phyloP scores from a whole-genome alignment of 2,888 invertebrate species.

The Ceramica pisi region DNA sequence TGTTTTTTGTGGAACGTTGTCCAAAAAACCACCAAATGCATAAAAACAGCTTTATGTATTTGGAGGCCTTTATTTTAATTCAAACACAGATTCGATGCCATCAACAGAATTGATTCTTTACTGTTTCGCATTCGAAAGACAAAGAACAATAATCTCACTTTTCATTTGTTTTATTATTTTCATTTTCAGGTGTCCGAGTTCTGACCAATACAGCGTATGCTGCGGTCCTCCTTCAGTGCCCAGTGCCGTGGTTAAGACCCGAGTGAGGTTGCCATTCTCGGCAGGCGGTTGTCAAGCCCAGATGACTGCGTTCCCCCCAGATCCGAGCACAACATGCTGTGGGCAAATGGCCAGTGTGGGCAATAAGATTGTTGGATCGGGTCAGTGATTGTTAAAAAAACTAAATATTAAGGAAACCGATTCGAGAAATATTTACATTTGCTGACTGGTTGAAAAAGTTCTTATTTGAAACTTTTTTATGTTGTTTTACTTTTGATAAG shows the following conservation, averaged over 20 bases:
- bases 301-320: slow-evolving; percentile 71
- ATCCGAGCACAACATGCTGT: slow-evolving; percentile 74
- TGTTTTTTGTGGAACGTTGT: too few species aligned
- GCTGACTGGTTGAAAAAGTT: too few species aligned
- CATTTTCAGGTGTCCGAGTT: slow-evolving; percentile 72
- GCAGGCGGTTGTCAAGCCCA: background rate
- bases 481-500: too few species aligned
- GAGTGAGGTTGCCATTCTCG: background rate
- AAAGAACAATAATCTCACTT: background rate
- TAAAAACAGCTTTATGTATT: too few species aligned
- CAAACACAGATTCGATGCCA: too few species aligned
- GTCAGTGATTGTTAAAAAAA: slow-evolving; percentile 10
- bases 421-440: too few species aligned
- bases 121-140: too few species aligned
- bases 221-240: slow-evolving; percentile 66
- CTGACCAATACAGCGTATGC: slow-evolving; percentile 77
- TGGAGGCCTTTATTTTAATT: too few species aligned
- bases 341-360: slow-evolving; percentile 69
- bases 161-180: background rate
- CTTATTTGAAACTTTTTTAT: too few species aligned
- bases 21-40: too few species aligned
- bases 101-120: too few species aligned
- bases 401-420: too few species aligned
- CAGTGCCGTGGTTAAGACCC: background rate
- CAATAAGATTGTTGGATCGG: slow-evolving; percentile 72